A percentile compares a stretch with the other conserved stretches of the same genome.
phyloP scores from a whole-genome alignment of 2,797 vertebrate genomes.

The Pogonophryne albipinna region DNA sequence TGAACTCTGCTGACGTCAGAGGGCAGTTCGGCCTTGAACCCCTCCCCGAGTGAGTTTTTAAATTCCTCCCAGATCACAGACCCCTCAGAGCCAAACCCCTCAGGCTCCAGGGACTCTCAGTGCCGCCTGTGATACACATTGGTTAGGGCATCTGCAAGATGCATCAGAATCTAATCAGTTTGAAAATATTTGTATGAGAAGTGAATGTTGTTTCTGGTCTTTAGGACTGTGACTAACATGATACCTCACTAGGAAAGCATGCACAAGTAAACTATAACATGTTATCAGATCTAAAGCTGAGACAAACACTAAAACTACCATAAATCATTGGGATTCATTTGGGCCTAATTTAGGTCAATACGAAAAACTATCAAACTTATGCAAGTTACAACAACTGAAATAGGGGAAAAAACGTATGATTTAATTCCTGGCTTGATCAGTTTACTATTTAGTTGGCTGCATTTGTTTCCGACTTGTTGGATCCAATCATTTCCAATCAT shows the following conservation, averaged over 20 bases:
- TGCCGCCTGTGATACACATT: not conserved
- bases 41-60: slow-evolving; percentile 16
- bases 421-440: too few species aligned
- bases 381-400: too few species aligned
- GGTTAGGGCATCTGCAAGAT: not conserved
- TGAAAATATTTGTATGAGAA: not conserved
- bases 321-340: too few species aligned
- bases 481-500: too few species aligned
- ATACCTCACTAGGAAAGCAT: slow-evolving; percentile 4
- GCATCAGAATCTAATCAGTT: not conserved
- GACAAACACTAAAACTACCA: too few species aligned
- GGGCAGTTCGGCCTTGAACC: slow-evolving; percentile 5
- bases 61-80: slow-evolving; percentile 59
- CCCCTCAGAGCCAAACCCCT: slow-evolving; percentile 12
- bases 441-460: too few species aligned
- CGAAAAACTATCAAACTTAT: too few species aligned
- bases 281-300: too few species aligned
- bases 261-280: not conserved
- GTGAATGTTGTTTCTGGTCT: not conserved
- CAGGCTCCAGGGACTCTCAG: not conserved
- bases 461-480: too few species aligned
- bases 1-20: slow-evolving; percentile 59
- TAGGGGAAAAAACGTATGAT: too few species aligned
- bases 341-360: too few species aligned
- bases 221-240: not conserved